Base-by-base conservation (phyloP, 1,140 invertebrate species). In the Thaumetopoea pityocampa region DNA sequence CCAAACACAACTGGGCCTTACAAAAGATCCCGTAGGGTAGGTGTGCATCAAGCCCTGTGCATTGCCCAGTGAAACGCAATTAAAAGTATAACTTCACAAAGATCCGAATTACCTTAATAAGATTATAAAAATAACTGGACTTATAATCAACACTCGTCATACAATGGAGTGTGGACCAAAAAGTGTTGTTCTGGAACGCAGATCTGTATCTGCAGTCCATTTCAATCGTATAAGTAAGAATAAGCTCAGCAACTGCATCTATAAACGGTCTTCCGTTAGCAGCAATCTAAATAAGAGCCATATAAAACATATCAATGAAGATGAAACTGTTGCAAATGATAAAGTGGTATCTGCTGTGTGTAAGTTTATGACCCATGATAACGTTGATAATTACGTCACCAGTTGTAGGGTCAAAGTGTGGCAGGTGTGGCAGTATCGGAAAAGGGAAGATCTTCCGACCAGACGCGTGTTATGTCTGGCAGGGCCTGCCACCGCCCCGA, bases 151-250 rank as follows among this genome's bases (percentile, higher is more conserved):
- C 10, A 76, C 65, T 37, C 47, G 68, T n/a, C 58, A 68, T 2
- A 69, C 72, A 4, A 36, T 68, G 2, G 4, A 66, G 1, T 22
- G 30, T 0, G 63, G 66, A 11, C 16, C 22, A 0, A 33, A 49
- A 22, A n/a, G 2, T 5, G 38, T 30, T 2, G 19, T 30, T 3
- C 68, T 66, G 0, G 66, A 78, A 1, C 54, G 80, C 11, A 46
- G 85, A 12, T 86, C 85, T 0, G 78, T 86, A 37, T 86, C 85
- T 3, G 83, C 85, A 5, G 72, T 86, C 4, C 83, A 86, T 47
- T 83, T 86, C 3, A 85, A 83, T 33, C 60, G 68, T 20, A 67
- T 83, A 8, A 69, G 61, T 14, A 73, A 76, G 19, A 67, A 53
- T 26, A 74, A 83, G 36, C 27, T 78, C 0, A 46, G 46, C 1